These are phyloP conservation scores for Dromius quadrimaculatus DNA, from an alignment of 2,888 invertebrate species.

Conservation along the genomic window DNA sequence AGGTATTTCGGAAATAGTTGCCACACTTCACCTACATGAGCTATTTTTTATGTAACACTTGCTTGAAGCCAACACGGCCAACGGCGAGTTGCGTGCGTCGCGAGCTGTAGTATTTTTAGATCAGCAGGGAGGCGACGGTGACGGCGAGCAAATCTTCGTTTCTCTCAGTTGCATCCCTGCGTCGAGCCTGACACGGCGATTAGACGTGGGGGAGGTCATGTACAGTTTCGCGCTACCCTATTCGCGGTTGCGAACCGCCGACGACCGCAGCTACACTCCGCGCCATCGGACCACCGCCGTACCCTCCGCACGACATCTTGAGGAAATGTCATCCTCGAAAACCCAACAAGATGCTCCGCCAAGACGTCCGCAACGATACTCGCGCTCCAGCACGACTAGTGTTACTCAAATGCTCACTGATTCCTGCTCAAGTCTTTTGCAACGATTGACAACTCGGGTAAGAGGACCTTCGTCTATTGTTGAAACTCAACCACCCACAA, in stretches of 20 bases:
- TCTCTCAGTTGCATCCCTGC: slow-evolving; percentile 60
- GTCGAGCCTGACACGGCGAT: slow-evolving; percentile 57
- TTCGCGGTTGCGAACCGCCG: slow-evolving; percentile 62
- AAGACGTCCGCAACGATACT: slow-evolving; percentile 71
- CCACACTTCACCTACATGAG: slow-evolving; percentile 51
- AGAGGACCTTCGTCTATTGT: slow-evolving; percentile 77
- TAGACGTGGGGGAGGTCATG: slow-evolving; percentile 56
- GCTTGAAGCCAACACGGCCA: slow-evolving; percentile 38
- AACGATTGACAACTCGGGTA: slow-evolving; percentile 79
- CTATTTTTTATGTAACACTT: slow-evolving; percentile 51
- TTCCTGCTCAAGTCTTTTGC: slow-evolving; percentile 87
- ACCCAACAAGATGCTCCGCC: no score
- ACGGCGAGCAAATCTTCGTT: slow-evolving; percentile 39
- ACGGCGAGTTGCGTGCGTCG: slow-evolving; percentile 50
- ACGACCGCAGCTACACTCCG: slow-evolving; percentile 56
- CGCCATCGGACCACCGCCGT: slow-evolving; percentile 53
- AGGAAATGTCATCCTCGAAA: slow-evolving; percentile 14
- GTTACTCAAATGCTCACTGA: slow-evolving; percentile 89
- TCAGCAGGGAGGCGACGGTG: slow-evolving; percentile 66
- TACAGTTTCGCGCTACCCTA: slow-evolving; percentile 61
- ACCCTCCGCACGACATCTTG: slow-evolving; percentile 43
- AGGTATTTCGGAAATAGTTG: slow-evolving; percentile 46
- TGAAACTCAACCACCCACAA: slow-evolving; percentile 67
- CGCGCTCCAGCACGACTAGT: slow-evolving; percentile 83
- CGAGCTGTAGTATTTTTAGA: slow-evolving; percentile 73